phyloP scores from a whole-genome alignment of 1,140 invertebrate species.

The Ooceraea biroi region DNA sequence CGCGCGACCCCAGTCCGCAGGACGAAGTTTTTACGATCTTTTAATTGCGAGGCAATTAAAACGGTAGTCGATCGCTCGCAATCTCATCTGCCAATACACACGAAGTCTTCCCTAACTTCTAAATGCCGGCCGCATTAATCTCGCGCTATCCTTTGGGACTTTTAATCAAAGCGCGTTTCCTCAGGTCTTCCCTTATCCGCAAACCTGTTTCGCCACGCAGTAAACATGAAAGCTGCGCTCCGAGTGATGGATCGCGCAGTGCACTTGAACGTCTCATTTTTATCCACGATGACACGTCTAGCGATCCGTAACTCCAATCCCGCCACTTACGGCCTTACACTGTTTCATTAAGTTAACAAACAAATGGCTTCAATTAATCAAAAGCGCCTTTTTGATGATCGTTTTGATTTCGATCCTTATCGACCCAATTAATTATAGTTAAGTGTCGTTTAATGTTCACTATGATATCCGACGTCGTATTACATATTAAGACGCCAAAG shows the following conservation, averaged over 20 bases:
- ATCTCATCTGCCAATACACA: slow-evolving; percentile 55
- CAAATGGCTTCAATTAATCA: neutral
- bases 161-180: slow-evolving; percentile 45
- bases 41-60: slow-evolving; percentile 53
- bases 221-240: neutral
- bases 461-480: neutral
- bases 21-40: slow-evolving; percentile 43
- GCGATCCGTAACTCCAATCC: neutral
- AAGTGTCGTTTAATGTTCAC: neutral
- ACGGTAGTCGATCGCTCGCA: slow-evolving; percentile 67
- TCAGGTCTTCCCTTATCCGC: slow-evolving; percentile 27
- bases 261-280: slow-evolving; percentile 26
- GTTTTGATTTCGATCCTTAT: neutral
- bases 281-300: slow-evolving; percentile 13
- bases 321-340: neutral
- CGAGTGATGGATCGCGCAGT: slow-evolving; percentile 23
- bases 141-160: slow-evolving; percentile 49
- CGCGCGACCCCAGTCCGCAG: neutral
- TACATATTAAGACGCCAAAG: neutral
- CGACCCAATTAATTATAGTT: slow-evolving; percentile 1
- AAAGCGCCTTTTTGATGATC: no score
- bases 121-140: slow-evolving; percentile 66
- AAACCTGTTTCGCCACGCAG: slow-evolving; percentile 41
- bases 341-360: neutral
- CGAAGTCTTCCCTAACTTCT: slow-evolving; percentile 17